A percentile compares a stretch with the other conserved stretches of the same genome.
phyloP scores from a whole-genome alignment of 2,888 invertebrate genomes.

The Campoletis raptor region DNA sequence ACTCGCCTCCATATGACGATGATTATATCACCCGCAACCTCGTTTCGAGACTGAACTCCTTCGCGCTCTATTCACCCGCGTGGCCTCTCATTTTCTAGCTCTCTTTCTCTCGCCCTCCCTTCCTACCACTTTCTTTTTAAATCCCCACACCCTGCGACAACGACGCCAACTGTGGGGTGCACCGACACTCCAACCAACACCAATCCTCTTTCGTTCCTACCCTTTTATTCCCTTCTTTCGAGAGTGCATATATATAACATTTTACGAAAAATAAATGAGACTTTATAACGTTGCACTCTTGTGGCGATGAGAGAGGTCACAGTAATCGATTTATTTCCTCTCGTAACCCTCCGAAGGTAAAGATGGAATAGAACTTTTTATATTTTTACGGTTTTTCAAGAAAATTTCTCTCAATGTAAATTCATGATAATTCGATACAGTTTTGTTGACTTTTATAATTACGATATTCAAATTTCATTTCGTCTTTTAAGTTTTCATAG shows the following conservation, averaged over 20 bases:
- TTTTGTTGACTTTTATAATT: not conserved
- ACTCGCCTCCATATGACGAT: constrained; percentile 77
- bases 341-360: constrained; percentile 55
- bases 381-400: too few relatives aligned
- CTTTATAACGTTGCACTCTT: constrained; percentile 14
- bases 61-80: constrained; percentile 50
- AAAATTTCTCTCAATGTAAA: not conserved
- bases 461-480: too few relatives aligned
- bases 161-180: constrained; percentile 54
- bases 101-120: constrained; percentile 14
- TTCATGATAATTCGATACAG: not conserved
- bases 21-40: constrained; percentile 72
- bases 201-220: constrained; percentile 1
- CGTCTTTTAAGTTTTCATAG: not conserved
- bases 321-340: constrained; percentile 41
- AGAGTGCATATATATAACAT: not conserved
- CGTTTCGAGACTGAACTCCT: constrained; percentile 57
- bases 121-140: constrained; percentile 4
- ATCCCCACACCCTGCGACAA: constrained; percentile 49
- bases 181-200: constrained; percentile 32
- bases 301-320: constrained; percentile 15
- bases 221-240: not conserved
- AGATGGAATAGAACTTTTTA: constrained; percentile 15
- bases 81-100: constrained; percentile 43
- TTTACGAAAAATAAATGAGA: constrained; percentile 5